A percentile compares a stretch with the other conserved stretches of the same genome.
Conservation (phyloP, 2,888 invertebrate species). For the Hydrotaea diabolus region DNA sequence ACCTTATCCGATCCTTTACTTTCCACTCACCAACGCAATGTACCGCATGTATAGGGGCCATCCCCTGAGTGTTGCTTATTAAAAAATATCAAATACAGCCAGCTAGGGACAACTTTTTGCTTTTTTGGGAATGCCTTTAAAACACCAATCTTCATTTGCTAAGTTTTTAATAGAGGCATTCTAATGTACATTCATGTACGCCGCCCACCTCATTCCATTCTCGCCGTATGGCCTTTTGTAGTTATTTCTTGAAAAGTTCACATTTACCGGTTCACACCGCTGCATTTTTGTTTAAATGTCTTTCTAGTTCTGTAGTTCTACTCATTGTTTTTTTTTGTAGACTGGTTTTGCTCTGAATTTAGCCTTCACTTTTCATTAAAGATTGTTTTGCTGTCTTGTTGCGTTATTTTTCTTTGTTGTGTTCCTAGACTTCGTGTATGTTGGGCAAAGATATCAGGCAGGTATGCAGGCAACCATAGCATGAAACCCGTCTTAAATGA, state of each 20-base stretch:
- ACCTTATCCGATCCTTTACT: too few species aligned
- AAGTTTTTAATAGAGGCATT: too few species aligned
- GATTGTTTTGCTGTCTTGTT: conserved; percentile 29
- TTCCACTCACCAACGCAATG: too few species aligned
- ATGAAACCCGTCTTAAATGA: conserved; percentile 34
- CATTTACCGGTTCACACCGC: conserved; percentile 35
- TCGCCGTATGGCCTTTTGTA: neutral
- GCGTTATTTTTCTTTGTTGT: neutral
- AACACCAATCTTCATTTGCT: too few species aligned
- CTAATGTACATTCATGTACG: neutral
- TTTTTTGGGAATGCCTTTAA: too few species aligned
- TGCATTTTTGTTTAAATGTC: conserved; percentile 29
- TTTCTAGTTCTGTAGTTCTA: conserved; percentile 22
- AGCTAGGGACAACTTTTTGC: too few species aligned
- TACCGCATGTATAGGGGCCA: too few species aligned
- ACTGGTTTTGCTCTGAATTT: conserved; percentile 49
- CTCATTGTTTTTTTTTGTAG: conserved; percentile 25
- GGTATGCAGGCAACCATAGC: neutral
- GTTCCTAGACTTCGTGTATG: conserved; percentile 36
- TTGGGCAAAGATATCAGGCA: neutral
- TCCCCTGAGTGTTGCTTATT: too few species aligned
- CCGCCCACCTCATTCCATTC: neutral
- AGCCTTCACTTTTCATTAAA: conserved; percentile 41
- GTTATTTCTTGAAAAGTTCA: conserved; percentile 24
- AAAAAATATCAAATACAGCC: too few species aligned